These are phyloP conservation scores for Catonia carolina DNA, from an alignment of 2,888 invertebrate genomes.

Conservation along the genomic window DNA sequence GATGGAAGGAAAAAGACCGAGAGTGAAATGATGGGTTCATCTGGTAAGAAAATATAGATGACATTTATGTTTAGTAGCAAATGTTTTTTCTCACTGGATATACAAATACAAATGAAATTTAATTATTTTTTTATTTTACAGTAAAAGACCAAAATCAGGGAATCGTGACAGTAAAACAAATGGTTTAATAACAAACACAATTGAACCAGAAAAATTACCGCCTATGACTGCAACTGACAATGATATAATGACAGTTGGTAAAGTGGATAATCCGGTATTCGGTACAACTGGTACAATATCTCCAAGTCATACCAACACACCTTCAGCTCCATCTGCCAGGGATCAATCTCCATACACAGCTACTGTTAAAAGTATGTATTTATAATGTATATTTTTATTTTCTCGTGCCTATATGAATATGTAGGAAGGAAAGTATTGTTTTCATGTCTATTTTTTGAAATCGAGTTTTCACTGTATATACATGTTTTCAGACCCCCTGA, in stretches of 20 bases:
- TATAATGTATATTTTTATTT: constrained; percentile 9
- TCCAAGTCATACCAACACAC: constrained; percentile 33
- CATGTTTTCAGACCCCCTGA: no score
- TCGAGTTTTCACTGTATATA: no score
- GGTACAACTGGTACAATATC: constrained; percentile 36
- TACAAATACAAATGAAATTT: no score
- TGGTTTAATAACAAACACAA: constrained; percentile 27
- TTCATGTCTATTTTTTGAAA: no score
- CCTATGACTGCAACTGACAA: constrained; percentile 29
- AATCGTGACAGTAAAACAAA: constrained; percentile 26
- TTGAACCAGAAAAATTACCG: constrained; percentile 39
- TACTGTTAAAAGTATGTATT: constrained; percentile 51
- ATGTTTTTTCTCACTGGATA: no score
- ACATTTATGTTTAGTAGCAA: no score
- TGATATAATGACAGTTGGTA: constrained; percentile 23
- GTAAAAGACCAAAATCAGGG: constrained; percentile 34
- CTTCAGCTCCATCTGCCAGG: constrained; percentile 23
- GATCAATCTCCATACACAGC: constrained; percentile 44
- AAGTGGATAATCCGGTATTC: constrained; percentile 46
- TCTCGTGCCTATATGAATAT: no score
- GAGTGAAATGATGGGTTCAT: no score
- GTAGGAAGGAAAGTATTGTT: no score
- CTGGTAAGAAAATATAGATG: no score
- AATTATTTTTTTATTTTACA: constrained; percentile 24
- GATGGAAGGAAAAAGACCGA: no score